Conservation (phyloP, 1,140 invertebrate species). For the Drosophila lacertosa region DNA sequence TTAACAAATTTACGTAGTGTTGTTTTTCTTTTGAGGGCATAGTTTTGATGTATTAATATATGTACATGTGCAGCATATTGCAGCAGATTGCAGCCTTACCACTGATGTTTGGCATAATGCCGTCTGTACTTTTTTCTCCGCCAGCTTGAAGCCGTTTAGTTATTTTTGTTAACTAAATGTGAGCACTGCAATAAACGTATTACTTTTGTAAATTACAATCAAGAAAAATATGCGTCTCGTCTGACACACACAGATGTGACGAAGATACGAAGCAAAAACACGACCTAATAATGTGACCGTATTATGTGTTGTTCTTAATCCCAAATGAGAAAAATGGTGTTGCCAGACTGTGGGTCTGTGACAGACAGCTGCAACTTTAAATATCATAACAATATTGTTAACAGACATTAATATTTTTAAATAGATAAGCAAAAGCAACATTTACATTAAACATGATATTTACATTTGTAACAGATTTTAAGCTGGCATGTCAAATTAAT, state of each 20-base stretch:
- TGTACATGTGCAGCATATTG: slow-evolving; percentile 7
- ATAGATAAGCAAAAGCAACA: background rate
- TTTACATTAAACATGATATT: background rate
- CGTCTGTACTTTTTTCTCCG: slow-evolving; percentile 81
- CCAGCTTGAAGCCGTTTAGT: slow-evolving; percentile 70
- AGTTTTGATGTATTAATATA: slow-evolving; percentile 15
- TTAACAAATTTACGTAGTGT: background rate
- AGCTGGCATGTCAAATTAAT: slow-evolving; percentile 27
- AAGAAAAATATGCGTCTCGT: slow-evolving; percentile 28
- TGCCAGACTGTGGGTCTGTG: slow-evolving; percentile 1
- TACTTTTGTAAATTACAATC: slow-evolving; percentile 23
- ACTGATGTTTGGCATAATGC: slow-evolving; percentile 83
- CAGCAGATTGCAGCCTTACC: slow-evolving; percentile 58
- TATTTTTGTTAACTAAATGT: background rate
- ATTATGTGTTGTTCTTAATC: background rate
- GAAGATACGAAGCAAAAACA: slow-evolving; percentile 44
- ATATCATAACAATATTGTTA: background rate
- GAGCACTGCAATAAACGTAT: slow-evolving; percentile 4
- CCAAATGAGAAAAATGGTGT: background rate
- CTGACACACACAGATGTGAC: slow-evolving; percentile 23
- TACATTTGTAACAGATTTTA: background rate
- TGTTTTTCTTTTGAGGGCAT: slow-evolving; percentile 1
- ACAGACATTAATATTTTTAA: background rate
- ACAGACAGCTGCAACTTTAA: background rate
- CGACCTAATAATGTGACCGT: slow-evolving; percentile 21